Evolutionary conservation across 1,140 invertebrate species (phyloP).

Genomic region (Drosophila sucinea): DNA sequence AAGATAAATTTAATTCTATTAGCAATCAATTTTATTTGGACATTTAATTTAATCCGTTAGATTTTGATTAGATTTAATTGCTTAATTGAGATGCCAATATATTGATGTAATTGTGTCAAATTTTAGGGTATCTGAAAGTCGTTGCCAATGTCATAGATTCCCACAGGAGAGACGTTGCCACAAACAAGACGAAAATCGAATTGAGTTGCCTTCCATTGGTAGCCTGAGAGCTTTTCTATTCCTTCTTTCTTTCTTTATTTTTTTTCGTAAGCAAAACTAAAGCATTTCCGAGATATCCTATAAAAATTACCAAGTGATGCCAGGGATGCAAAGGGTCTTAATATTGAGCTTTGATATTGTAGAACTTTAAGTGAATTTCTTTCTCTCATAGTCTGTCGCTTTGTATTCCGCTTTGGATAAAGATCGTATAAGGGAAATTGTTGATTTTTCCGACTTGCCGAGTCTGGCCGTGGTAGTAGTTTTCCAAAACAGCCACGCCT

Average conservation of each 20-base stretch:
- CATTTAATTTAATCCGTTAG: no score
- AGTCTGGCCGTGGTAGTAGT: slow-evolving; percentile 61
- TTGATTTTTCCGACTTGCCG: slow-evolving; percentile 47
- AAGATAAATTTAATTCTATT: no score
- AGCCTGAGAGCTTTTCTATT: background rate
- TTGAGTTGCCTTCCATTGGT: background rate
- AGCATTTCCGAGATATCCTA: background rate
- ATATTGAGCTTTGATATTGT: no score
- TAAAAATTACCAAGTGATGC: background rate
- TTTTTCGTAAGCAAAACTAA: background rate
- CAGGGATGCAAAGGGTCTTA: background rate
- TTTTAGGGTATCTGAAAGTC: background rate
- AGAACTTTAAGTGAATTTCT: background rate
- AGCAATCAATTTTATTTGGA: no score
- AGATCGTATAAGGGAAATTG: slow-evolving; percentile 20
- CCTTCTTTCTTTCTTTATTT: background rate
- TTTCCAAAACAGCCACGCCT: slow-evolving; percentile 73
- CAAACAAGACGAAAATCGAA: background rate
- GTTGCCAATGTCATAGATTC: no score
- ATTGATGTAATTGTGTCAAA: no score
- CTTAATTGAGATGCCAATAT: no score
- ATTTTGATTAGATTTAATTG: no score
- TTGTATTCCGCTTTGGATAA: background rate
- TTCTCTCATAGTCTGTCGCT: background rate
- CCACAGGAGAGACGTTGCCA: background rate